Percentiles rank a stretch among this genome's conserved stretches.
phyloP scores from a whole-genome alignment of 2,888 invertebrate species.

The Rhopalosiphum nymphaeae region DNA sequence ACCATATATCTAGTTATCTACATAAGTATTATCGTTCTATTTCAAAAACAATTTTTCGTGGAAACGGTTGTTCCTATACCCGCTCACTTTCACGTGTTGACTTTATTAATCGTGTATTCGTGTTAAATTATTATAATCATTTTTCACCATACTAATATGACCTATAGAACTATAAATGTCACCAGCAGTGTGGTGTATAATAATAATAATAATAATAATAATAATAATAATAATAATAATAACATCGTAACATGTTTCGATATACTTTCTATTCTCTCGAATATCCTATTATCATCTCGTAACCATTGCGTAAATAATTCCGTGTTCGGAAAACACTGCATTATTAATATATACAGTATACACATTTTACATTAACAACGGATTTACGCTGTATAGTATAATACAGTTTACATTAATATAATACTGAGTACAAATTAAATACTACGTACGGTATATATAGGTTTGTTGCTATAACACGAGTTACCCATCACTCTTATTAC shows the following conservation, averaged over 20 bases:
- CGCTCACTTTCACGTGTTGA: slow-evolving; percentile 6
- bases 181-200: neutral
- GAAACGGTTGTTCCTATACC: neutral
- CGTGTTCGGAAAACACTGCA: slow-evolving; percentile 14
- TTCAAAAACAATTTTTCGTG: slow-evolving; percentile 11
- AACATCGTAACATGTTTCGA: slow-evolving; percentile 42
- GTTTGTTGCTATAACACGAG: neutral
- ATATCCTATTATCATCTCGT: slow-evolving; percentile 49
- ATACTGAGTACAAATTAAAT: neutral
- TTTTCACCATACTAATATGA: slow-evolving; percentile 14
- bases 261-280: slow-evolving; percentile 53
- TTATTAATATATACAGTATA: neutral
- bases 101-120: slow-evolving; percentile 6
- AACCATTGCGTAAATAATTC: slow-evolving; percentile 28
- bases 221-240: slow-evolving; percentile 25
- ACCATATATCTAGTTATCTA: neutral
- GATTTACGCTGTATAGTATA: neutral
- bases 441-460: neutral
- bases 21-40: neutral
- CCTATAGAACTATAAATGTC: slow-evolving; percentile 45
- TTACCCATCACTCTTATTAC: neutral
- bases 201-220: slow-evolving; percentile 27
- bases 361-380: neutral
- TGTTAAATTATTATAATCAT: neutral
- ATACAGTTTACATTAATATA: neutral